Base-by-base conservation (phyloP, 2,797 vertebrate species). In the Pogoniulus pusillus region DNA sequence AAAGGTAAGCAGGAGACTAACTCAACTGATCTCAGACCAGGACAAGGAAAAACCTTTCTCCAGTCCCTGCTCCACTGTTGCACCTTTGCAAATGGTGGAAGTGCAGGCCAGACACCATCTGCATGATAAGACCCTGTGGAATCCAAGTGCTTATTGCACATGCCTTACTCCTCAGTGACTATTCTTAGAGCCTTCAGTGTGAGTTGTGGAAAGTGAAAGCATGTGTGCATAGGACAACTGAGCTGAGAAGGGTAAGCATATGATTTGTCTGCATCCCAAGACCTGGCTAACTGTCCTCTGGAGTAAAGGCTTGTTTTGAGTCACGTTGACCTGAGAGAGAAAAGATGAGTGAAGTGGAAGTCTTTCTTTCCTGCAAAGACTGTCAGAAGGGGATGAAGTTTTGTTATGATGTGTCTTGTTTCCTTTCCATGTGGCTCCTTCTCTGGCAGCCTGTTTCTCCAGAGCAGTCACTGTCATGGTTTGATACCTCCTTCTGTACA, bases 1-100 rank as follows among this genome's bases (percentile, higher is more conserved):
- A 98, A 98, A 88, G 76, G 96, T 97, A 47, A 93, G 96, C 14
- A 69, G 41, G 22, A 64, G 15, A 27, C 12, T 82, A 15, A 16
- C 14, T 70, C 19, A 30, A 12, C 19, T 58, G 26, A 29, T 82
- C 14, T 82, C 34, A 49, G 8, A 39, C 2, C 10, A 66, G 32
- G 12, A 24, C 9, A 85, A 68, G 32, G 6, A 55, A 58, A 55
- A 66, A 2, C 19, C 62, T 70, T 65, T 78, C 17, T 59, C 20
- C 16, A n/a, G 27, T 68, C 27, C 17, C 4, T 75, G 27, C 29
- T 82, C 37, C 51, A 22, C 29, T 7, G 12, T 11, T 64, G 58
- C 32, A 37, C 26, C 26, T 63, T 39, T 83, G 27, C 34, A 66
- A 32, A 30, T 54, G 11, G 53, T 26, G 57, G 49, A 79, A 77